Percentiles rank a stretch among this genome's conserved stretches.
Evolutionary conservation across 2,888 invertebrate species (phyloP).

Genomic region (Leptinotarsa rubiginosa): DNA sequence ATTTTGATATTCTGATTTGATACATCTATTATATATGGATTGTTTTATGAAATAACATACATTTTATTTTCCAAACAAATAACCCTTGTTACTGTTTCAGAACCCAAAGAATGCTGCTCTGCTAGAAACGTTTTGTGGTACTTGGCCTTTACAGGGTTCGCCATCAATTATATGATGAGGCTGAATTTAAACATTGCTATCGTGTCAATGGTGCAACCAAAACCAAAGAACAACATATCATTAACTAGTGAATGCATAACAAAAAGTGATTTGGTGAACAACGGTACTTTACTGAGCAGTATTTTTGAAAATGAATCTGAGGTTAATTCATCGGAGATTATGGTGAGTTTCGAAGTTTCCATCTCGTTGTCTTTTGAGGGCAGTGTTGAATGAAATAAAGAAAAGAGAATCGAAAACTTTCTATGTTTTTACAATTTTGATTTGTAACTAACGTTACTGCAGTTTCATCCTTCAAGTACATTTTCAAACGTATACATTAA

Average conservation of each 20-base stretch:
- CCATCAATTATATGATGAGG: constrained; percentile 76
- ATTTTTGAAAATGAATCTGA: background rate
- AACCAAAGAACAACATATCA: constrained; percentile 52
- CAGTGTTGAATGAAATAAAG: background rate
- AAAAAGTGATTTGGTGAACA: constrained; percentile 6
- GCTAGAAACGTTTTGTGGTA: constrained; percentile 71
- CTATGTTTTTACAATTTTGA: no score
- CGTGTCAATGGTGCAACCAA: constrained; percentile 72
- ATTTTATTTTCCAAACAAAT: no score
- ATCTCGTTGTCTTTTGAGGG: background rate
- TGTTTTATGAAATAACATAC: no score
- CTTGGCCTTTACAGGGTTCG: constrained; percentile 74
- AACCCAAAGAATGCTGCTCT: constrained; percentile 54
- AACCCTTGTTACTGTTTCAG: constrained; percentile 25
- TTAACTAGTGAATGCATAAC: constrained; percentile 53
- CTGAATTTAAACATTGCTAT: constrained; percentile 77
- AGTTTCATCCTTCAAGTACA: no score
- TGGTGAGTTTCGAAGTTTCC: background rate
- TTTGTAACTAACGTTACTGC: no score
- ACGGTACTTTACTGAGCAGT: constrained; percentile 4
- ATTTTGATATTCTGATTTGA: no score
- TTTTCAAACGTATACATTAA: no score
- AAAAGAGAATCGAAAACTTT: no score
- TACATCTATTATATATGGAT: no score
- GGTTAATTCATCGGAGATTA: background rate